These are phyloP conservation scores for Scaeva pyrastri DNA, from an alignment of 2,888 invertebrate genomes.

Conservation along the genomic window DNA sequence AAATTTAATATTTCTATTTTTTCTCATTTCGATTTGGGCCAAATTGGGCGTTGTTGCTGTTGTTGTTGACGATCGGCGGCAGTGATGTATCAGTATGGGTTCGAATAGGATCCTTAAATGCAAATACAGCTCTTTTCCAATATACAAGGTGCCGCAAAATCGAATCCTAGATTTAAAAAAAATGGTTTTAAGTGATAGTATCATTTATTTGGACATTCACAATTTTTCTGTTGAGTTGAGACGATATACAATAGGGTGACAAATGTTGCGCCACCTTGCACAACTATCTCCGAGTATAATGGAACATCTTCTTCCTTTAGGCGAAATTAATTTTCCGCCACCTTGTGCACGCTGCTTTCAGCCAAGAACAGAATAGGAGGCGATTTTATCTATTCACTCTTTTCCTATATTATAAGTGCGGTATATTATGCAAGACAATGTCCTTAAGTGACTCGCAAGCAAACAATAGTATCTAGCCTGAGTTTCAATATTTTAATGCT, in stretches of 20 bases:
- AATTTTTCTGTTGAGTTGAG: no score
- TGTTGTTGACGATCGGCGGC: not conserved
- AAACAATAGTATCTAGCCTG: slow-evolving; percentile 56
- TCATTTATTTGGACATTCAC: no score
- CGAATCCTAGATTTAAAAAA: no score
- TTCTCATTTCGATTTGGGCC: slow-evolving; percentile 48
- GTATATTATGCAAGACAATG: slow-evolving; percentile 60
- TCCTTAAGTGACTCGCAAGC: slow-evolving; percentile 70
- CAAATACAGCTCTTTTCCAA: slow-evolving; percentile 39
- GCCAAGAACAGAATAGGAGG: not conserved
- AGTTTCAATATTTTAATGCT: slow-evolving; percentile 68
- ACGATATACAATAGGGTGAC: no score
- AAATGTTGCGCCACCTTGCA: no score
- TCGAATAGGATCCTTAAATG: slow-evolving; percentile 5
- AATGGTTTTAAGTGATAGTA: no score
- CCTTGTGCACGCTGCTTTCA: no score
- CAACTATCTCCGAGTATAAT: no score
- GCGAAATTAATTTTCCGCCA: no score
- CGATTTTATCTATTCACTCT: slow-evolving; percentile 1
- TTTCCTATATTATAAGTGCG: slow-evolving; percentile 16
- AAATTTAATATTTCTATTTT: slow-evolving; percentile 25
- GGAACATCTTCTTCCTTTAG: no score
- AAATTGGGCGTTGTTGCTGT: slow-evolving; percentile 33
- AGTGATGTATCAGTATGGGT: not conserved
- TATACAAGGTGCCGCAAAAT: no score